phyloP scores from a whole-genome alignment of 2,888 invertebrate species.

The Teinopalpus imperialis region DNA sequence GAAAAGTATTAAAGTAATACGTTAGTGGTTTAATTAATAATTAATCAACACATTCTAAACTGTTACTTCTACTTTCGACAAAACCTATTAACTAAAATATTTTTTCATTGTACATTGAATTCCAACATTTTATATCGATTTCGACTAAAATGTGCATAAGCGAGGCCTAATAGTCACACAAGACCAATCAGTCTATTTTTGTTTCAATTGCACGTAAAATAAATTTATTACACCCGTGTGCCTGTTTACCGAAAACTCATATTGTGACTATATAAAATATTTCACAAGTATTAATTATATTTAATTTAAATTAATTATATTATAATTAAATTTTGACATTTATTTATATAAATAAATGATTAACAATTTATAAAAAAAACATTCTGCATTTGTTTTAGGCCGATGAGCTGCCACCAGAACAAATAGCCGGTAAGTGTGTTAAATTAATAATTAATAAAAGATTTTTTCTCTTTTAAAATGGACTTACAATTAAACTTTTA shows the following conservation, averaged over 20 bases:
- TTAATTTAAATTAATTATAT: too few relatives aligned
- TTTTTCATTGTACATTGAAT: too few relatives aligned
- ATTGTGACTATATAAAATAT: slow-evolving; percentile 24
- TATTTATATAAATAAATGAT: too few relatives aligned
- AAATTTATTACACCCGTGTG: slow-evolving; percentile 61
- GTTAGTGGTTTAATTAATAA: too few relatives aligned
- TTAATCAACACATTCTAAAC: too few relatives aligned
- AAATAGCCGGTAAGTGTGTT: slow-evolving; percentile 90
- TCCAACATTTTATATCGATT: too few relatives aligned
- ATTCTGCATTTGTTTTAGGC: slow-evolving; percentile 85
- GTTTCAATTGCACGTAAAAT: slow-evolving; percentile 71
- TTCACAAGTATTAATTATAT: slow-evolving; percentile 4
- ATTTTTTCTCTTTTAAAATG: slow-evolving; percentile 24
- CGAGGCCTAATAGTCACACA: slow-evolving; percentile 26
- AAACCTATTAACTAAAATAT: too few relatives aligned
- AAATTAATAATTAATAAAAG: slow-evolving; percentile 31
- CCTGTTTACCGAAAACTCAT: slow-evolving; percentile 41
- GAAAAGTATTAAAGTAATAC: too few relatives aligned
- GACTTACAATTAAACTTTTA: slow-evolving; percentile 30
- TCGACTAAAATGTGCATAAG: too few relatives aligned
- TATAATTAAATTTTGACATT: too few relatives aligned
- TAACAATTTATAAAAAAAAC: too few relatives aligned
- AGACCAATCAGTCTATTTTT: slow-evolving; percentile 58
- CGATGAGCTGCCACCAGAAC: slow-evolving; percentile 95
- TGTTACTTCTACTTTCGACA: too few relatives aligned